These are phyloP conservation scores for Tetheella fluctuosa DNA, from an alignment of 2,888 invertebrate species.

Conservation along the genomic window DNA sequence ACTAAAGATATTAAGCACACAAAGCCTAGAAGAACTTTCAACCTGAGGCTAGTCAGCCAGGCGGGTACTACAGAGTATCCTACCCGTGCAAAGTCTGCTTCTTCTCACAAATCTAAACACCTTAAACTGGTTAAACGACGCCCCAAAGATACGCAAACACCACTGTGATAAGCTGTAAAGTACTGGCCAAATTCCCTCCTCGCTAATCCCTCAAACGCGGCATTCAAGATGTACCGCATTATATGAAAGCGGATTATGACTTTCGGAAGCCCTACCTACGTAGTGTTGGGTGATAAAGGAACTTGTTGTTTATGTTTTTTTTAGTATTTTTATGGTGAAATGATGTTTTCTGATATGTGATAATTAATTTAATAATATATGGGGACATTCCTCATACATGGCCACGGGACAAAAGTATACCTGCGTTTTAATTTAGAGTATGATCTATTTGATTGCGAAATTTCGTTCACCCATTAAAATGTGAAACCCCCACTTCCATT, in stretches of 20 bases:
- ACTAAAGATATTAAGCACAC: too few species aligned
- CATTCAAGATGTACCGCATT: constrained; percentile 2
- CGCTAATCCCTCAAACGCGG: not conserved
- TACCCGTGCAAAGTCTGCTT: too few species aligned
- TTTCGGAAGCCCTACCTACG: not conserved
- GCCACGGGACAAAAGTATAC: too few species aligned
- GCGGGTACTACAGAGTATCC: too few species aligned
- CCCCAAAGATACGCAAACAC: not conserved
- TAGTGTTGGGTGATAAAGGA: not conserved
- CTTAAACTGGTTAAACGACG: not conserved
- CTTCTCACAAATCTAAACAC: not conserved
- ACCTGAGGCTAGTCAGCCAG: too few species aligned
- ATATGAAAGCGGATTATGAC: constrained; percentile 1
- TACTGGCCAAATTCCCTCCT: not conserved
- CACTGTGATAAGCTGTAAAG: constrained; percentile 3
- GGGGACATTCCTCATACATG: too few species aligned
- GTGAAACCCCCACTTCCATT: too few species aligned
- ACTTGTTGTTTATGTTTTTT: not conserved
- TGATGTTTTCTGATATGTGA: not conserved
- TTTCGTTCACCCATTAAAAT: too few species aligned
- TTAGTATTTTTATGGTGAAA: not conserved
- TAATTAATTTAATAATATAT: too few species aligned
- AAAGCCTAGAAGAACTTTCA: too few species aligned
- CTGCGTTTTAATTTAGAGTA: too few species aligned
- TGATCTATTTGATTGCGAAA: too few species aligned